Evolutionary conservation across 37 sponge, comb jelly and placozoan species (phyloP).

Genomic region (Chondrosia reniformis): DNA sequence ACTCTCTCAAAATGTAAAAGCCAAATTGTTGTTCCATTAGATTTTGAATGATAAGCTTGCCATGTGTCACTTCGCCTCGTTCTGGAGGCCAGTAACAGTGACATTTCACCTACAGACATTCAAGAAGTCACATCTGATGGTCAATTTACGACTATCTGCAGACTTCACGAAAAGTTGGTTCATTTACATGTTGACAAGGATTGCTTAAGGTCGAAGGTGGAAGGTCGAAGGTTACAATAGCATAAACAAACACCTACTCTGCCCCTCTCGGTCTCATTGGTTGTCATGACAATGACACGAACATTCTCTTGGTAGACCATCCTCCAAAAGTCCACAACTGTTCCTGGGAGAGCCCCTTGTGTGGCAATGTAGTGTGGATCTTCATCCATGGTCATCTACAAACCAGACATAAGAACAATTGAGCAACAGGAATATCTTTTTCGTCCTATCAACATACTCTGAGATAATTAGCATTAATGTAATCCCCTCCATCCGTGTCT

Average conservation of each 20-base stretch:
- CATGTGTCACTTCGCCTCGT: constrained; percentile 11
- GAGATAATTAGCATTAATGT: constrained; percentile 50
- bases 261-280: constrained; percentile 47
- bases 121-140: no score
- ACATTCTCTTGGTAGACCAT: constrained; percentile 50
- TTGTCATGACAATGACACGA: constrained; percentile 53
- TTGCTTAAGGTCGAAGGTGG: no score
- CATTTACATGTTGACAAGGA: no score
- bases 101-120: constrained; percentile 70
- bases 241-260: constrained; percentile 41
- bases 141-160: no score
- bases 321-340: constrained; percentile 49
- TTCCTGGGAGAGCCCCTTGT: constrained; percentile 71
- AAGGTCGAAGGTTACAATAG: neutral
- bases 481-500: constrained; percentile 57
- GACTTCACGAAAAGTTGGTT: no score
- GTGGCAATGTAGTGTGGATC: constrained; percentile 75
- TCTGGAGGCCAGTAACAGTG: constrained; percentile 78
- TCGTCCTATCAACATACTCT: neutral
- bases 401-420: no score
- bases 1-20: constrained; percentile 66
- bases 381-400: neutral
- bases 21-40: constrained; percentile 38
- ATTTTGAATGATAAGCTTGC: constrained; percentile 35
- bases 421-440: no score